Base-by-base conservation (phyloP, 2,113 vertebrate species). In the Naja naja region DNA sequence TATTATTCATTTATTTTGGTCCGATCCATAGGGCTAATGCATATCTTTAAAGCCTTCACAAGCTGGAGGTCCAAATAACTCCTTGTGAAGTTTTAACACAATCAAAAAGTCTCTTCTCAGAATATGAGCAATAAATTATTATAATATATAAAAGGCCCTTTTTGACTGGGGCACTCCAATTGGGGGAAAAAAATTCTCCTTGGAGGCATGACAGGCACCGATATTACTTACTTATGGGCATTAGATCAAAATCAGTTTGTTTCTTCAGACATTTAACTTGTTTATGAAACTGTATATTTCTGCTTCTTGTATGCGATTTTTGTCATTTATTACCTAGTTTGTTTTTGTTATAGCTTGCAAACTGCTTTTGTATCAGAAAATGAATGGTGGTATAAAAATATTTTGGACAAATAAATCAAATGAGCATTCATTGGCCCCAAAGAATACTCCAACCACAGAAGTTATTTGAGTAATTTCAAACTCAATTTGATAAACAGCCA, bases 391-490 rank as follows among this genome's bases (percentile, higher is more conserved):
- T 34, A 81, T 81, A 81, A 81, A 81, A 43, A 81, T 81, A 81
- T 81, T 81, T 39, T 81, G 18, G 18, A 81, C 34, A 39, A 81
- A 20, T 43, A 81, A 81, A 81, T 81, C 34, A 9, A 54, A 96
- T 16, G 94, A 96, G 95, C 93, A 93, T 54, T 93, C 94, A 93
- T 93, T 5, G 60, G 56, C 34, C 89, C n/a, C 5, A 94, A 0
- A 94, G 94, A 93, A 93, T 95, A 88, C 47, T 52, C 58, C 89
- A 96, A 74, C 90, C 93, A 89, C 52, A 45, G 89, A 96, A 89
- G 55, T 95, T 49, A 54, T 96, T 93, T 96, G 95, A 97, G 86
- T 90, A 96, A 94, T 95, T 96, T 96, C 85, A 94, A 96, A 97
- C 96, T 96, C 60, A 94, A 91, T 92, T 88, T 56, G 96, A 97